A percentile compares a stretch with the other conserved stretches of the same genome.
Conservation (phyloP, 2,113 vertebrate species). For the Tonatia bakeri region DNA sequence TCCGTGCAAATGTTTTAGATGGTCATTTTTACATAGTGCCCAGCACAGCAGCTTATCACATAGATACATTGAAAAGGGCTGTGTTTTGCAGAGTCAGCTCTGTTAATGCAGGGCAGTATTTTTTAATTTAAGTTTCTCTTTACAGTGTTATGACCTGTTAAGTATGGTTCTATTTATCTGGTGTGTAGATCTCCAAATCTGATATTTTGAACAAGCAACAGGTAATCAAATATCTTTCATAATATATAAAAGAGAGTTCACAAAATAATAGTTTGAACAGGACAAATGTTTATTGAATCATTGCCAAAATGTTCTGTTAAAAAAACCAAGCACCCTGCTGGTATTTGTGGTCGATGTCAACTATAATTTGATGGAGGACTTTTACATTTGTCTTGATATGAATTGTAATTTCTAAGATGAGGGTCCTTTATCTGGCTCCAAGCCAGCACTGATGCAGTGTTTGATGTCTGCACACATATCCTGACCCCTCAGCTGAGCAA, state of each 20-base stretch:
- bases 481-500: neutral
- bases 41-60: conserved; percentile 1
- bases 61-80: conserved; percentile 17
- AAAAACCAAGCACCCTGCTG: neutral
- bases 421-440: neutral
- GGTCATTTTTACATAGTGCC: conserved; percentile 53
- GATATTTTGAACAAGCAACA: conserved; percentile 10
- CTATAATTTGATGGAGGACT: neutral
- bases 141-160: neutral
- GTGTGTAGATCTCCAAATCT: neutral
- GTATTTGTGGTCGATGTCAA: conserved; percentile 2
- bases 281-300: neutral
- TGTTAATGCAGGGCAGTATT: neutral
- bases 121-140: conserved; percentile 45
- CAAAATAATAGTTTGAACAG: neutral
- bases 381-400: conserved; percentile 15
- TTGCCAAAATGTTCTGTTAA: neutral
- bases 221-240: neutral
- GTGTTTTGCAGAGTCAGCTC: neutral
- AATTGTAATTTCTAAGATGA: neutral
- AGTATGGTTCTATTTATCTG: neutral
- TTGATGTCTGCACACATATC: neutral
- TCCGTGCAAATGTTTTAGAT: conserved; percentile 47
- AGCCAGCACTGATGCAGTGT: neutral
- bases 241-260: neutral